These are phyloP conservation scores for Scatophagus argus DNA, from an alignment of 2,113 vertebrate species.

Conservation along the genomic window DNA sequence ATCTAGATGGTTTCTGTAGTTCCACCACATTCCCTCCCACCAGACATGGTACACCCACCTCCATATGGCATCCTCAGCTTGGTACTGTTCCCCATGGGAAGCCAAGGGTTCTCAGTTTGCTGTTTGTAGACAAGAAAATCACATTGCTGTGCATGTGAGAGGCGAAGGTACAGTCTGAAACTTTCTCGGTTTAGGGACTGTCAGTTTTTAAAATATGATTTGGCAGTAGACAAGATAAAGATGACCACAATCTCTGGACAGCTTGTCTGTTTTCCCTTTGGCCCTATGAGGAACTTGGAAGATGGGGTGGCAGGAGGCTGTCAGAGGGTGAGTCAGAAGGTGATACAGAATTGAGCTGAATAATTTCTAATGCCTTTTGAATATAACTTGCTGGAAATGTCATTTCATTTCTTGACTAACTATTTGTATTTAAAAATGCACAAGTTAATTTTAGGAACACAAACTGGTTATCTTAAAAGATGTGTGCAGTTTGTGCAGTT, in stretches of 20 bases:
- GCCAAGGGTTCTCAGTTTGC: constrained; percentile 43
- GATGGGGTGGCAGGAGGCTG: constrained; percentile 29
- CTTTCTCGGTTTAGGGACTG: constrained; percentile 17
- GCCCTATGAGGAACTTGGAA: constrained; percentile 3
- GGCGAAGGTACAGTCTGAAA: constrained; percentile 22
- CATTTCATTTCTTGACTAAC: neutral
- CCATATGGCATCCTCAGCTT: constrained; percentile 69
- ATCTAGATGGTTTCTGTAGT: constrained; percentile 50
- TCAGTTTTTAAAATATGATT: constrained; percentile 34
- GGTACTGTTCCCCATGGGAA: constrained; percentile 42
- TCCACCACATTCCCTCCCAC: constrained; percentile 44
- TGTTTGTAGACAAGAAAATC: constrained; percentile 54
- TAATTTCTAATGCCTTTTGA: neutral
- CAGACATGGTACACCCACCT: constrained; percentile 68
- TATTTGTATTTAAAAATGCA: neutral
- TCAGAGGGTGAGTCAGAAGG: constrained; percentile 43
- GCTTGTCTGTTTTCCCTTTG: constrained; percentile 17
- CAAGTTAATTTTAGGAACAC: too few relatives aligned
- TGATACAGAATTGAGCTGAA: neutral
- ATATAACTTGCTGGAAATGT: neutral
- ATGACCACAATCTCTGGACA: constrained; percentile 17
- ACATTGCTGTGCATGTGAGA: constrained; percentile 44
- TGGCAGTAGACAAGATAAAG: constrained; percentile 35
- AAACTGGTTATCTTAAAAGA: constrained; percentile 60
- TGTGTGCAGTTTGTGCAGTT: too few relatives aligned